Evolutionary conservation across 2,797 vertebrate species (phyloP), one percentile per base, ranked within the genome.

Genomic region (Mormyrops boulengeri): DNA sequence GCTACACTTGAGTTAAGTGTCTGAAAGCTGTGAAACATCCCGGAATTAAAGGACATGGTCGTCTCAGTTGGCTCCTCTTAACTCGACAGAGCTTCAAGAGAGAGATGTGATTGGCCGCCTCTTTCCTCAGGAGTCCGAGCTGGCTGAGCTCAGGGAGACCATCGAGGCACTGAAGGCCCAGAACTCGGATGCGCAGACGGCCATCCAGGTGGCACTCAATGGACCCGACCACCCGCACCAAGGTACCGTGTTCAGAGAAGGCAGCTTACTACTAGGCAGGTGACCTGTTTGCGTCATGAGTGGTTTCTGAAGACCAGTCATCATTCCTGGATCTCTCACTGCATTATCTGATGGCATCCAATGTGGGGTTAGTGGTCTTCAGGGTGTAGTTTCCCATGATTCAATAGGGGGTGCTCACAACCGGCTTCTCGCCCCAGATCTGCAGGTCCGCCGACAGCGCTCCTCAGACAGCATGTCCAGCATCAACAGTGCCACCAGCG

Each of bases 391-490:
- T 17, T 12, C 34, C 34, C 34, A 5, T 66, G 34, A 73, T 6
- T 14, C 69, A 19, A 38, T 73, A 41, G 30, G 69, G 66, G 14
- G 4, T 2, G 69, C 69, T 73, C 12, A 73, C 69, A 6, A 41
- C 30, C 5, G 69, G 69, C 38, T 89, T 57, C 17, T 50, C 1
- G 19, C 12, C 49, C 90, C 95, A 0, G 97, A 97, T 88, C 93
- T 97, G 86, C 94, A 95, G 2, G 97, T 97, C 91, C 94, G 96
- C 3, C 92, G 97, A 19, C 97, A 97, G 89, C 96, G 96, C 52
- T 98, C 97, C 0, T 97, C 97, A 0, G 97, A 97, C 91, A 97
- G 97, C 0, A 96, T 98, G 55, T 97, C 97, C 92, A 98, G 97
- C 80, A 95, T 97, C 69, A 97, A 97, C 93, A 98, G 97, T 0